phyloP scores from a whole-genome alignment of 2,888 invertebrate species.

The Scaptomyza parva region DNA sequence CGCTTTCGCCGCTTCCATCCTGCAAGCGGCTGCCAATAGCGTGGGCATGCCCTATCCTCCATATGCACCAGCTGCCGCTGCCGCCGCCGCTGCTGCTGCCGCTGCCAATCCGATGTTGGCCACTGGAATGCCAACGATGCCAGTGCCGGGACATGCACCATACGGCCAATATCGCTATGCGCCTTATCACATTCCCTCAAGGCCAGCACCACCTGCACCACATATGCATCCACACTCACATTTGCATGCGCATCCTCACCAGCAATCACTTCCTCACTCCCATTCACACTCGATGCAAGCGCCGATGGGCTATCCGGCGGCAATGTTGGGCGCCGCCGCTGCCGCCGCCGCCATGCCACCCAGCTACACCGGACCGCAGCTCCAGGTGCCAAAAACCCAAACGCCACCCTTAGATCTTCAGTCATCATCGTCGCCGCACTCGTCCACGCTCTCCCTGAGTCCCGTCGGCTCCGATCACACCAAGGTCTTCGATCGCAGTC shows the following conservation, averaged over 20 bases:
- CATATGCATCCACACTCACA: conserved; percentile 84
- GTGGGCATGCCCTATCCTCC: conserved; percentile 88
- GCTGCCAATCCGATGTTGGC: conserved; percentile 85
- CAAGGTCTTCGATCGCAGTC: conserved; percentile 83
- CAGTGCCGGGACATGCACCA: conserved; percentile 85
- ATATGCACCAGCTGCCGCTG: conserved; percentile 84
- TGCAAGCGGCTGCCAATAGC: conserved; percentile 94
- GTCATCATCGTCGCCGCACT: conserved; percentile 84
- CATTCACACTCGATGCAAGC: conserved; percentile 62
- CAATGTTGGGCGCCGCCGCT: conserved; percentile 69
- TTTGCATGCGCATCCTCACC: conserved; percentile 77
- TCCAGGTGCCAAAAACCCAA: conserved; percentile 82
- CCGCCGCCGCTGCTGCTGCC: conserved; percentile 64
- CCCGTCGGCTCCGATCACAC: conserved; percentile 84
- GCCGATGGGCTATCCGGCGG: conserved; percentile 63
- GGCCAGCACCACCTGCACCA: conserved; percentile 81
- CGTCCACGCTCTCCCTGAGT: conserved; percentile 84
- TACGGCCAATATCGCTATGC: conserved; percentile 85
- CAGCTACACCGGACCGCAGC: conserved; percentile 54
- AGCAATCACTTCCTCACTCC: conserved; percentile 84
- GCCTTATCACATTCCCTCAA: conserved; percentile 86
- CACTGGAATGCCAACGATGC: conserved; percentile 85
- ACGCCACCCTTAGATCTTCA: conserved; percentile 84
- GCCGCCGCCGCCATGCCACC: conserved; percentile 68
- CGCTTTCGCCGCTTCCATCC: conserved; percentile 95